Evolutionary conservation across 92 coral and sea anemone species (phyloP).

Genomic region (Epizoanthus stellaris): DNA sequence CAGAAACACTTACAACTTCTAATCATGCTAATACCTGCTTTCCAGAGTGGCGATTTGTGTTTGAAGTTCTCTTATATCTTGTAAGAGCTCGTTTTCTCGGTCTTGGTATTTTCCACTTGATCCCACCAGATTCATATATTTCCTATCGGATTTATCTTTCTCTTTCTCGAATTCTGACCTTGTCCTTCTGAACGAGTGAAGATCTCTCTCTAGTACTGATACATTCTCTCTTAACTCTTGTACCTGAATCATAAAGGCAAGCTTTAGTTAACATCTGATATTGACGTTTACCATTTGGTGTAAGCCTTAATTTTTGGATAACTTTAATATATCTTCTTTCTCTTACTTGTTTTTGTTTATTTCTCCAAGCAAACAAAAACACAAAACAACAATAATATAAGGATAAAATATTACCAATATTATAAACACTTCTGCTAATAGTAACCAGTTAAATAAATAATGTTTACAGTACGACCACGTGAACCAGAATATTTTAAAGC

Average conservation of each 20-base stretch:
- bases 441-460: too few species aligned
- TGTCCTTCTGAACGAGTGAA: constrained; percentile 27
- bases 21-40: constrained; percentile 35
- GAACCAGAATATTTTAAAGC: too few species aligned
- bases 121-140: constrained; percentile 29
- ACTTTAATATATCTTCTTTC: too few species aligned
- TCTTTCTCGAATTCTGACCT: constrained; percentile 41
- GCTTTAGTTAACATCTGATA: neutral
- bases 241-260: neutral
- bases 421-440: too few species aligned
- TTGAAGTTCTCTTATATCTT: constrained; percentile 49
- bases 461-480: too few species aligned
- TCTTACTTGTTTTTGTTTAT: too few species aligned
- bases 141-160: constrained; percentile 34
- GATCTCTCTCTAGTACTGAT: constrained; percentile 25
- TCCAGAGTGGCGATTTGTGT: constrained; percentile 62
- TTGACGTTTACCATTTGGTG: too few species aligned
- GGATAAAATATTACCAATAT: too few species aligned
- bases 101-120: constrained; percentile 22
- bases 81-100: constrained; percentile 42
- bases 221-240: constrained; percentile 23
- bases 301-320: too few species aligned
- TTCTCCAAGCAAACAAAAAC: too few species aligned
- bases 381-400: too few species aligned
- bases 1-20: too few species aligned